These are phyloP conservation scores for Caenorhabditis sp. DNA, from an alignment of 2,888 invertebrate species.

Conservation along the genomic window DNA sequence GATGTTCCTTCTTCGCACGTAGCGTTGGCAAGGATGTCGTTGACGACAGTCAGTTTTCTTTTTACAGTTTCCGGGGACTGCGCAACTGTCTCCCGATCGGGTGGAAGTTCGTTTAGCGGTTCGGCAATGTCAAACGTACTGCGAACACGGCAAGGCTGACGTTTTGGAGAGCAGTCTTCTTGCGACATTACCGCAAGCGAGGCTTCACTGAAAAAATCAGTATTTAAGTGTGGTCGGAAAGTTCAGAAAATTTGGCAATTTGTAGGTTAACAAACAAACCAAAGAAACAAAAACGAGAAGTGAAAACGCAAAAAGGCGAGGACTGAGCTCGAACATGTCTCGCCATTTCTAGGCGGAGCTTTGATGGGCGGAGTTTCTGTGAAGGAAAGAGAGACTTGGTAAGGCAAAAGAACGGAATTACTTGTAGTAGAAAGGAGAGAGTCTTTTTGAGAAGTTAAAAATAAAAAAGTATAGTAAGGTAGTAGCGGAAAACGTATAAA, in stretches of 20 bases:
- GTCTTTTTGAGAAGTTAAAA: too few relatives aligned
- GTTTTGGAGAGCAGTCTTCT: slow-evolving; percentile 33
- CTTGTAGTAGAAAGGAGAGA: too few relatives aligned
- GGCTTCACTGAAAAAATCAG: neutral
- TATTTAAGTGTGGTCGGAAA: neutral
- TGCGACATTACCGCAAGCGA: too few relatives aligned
- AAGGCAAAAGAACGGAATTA: neutral
- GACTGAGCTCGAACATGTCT: slow-evolving; percentile 23
- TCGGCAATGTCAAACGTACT: slow-evolving; percentile 41
- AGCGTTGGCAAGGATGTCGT: slow-evolving; percentile 37
- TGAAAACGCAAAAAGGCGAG: neutral
- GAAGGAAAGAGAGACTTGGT: neutral
- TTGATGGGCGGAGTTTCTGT: slow-evolving; percentile 27
- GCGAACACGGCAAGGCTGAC: slow-evolving; percentile 24
- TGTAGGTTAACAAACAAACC: too few relatives aligned
- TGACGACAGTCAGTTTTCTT: slow-evolving; percentile 16
- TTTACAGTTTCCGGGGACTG: slow-evolving; percentile 29
- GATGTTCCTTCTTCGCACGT: slow-evolving; percentile 44
- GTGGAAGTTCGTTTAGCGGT: slow-evolving; percentile 35
- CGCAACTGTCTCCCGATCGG: slow-evolving; percentile 17
- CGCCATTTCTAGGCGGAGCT: slow-evolving; percentile 32
- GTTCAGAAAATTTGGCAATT: too few relatives aligned
- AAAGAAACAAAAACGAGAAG: neutral
- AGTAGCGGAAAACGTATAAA: too few relatives aligned
- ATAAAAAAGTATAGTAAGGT: too few relatives aligned